These are phyloP conservation scores for Arion vulgaris DNA, from an alignment of 1,140 invertebrate genomes.

Conservation along the genomic window DNA sequence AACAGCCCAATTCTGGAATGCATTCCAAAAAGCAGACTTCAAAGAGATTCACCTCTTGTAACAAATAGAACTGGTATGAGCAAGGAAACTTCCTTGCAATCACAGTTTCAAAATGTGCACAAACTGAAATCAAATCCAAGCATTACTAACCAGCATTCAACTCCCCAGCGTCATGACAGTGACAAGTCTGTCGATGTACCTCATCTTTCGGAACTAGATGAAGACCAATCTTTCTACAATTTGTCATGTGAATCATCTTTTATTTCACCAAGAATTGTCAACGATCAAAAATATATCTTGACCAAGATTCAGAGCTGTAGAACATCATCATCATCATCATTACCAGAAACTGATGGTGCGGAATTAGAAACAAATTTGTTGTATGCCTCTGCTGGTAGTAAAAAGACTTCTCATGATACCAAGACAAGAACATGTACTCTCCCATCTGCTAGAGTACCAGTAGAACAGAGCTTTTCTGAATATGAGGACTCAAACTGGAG, in stretches of 20 bases:
- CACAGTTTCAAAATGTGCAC: not conserved
- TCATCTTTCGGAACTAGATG: too few relatives aligned
- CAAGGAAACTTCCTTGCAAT: not conserved
- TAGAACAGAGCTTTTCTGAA: constrained; percentile 12
- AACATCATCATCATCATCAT: not conserved
- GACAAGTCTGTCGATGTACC: too few relatives aligned
- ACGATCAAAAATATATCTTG: not conserved
- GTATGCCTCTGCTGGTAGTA: not conserved
- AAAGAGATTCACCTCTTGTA: not conserved
- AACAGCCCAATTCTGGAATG: not conserved
- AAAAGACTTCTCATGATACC: not conserved
- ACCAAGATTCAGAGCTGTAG: not conserved
- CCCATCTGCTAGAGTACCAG: not conserved
- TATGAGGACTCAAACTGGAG: not conserved
- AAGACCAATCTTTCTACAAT: not conserved
- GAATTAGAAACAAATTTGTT: not conserved
- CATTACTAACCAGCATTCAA: too few relatives aligned
- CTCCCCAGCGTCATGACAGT: too few relatives aligned
- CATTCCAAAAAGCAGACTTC: not conserved
- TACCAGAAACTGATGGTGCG: not conserved
- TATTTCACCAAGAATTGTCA: not conserved
- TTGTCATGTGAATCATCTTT: not conserved
- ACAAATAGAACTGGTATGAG: not conserved
- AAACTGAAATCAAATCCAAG: not conserved
- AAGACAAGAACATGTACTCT: not conserved